These are phyloP conservation scores for Charanyca ferruginea DNA, from an alignment of 2,888 invertebrate species.

Conservation along the genomic window DNA sequence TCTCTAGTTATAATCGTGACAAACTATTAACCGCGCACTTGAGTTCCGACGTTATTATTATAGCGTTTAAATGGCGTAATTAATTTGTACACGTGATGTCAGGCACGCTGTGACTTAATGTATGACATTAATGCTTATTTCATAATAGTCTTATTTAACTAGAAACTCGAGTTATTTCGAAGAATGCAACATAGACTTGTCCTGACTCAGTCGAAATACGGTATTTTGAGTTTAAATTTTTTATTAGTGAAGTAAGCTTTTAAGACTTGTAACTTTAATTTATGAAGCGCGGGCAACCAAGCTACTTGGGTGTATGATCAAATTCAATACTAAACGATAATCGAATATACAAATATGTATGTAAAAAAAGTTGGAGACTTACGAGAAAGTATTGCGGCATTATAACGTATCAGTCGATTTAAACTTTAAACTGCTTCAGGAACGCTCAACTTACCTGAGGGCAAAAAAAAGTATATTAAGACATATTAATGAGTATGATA, in stretches of 20 bases:
- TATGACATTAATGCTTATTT: slow-evolving; percentile 49
- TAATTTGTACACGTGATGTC: slow-evolving; percentile 68
- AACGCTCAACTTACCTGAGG: slow-evolving; percentile 77
- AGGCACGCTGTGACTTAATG: slow-evolving; percentile 56
- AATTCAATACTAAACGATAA: slow-evolving; percentile 44
- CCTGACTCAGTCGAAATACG: slow-evolving; percentile 39
- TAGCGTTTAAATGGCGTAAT: slow-evolving; percentile 72
- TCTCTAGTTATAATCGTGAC: slow-evolving; percentile 79
- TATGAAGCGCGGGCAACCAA: slow-evolving; percentile 10
- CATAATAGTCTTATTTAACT: slow-evolving; percentile 56
- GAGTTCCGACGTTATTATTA: slow-evolving; percentile 74
- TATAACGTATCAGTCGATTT: slow-evolving; percentile 40
- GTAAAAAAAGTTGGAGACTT: slow-evolving; percentile 43
- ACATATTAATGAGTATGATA: slow-evolving; percentile 65
- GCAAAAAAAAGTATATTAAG: slow-evolving; percentile 67
- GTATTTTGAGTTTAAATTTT: slow-evolving; percentile 33
- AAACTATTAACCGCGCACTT: slow-evolving; percentile 81
- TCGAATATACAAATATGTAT: slow-evolving; percentile 29
- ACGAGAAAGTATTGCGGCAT: slow-evolving; percentile 49
- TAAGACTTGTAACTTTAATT: slow-evolving; percentile 17
- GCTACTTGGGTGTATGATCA: slow-evolving; percentile 14
- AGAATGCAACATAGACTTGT: slow-evolving; percentile 42
- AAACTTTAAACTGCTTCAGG: slow-evolving; percentile 36
- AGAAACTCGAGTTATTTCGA: slow-evolving; percentile 46
- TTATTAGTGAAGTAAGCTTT: slow-evolving; percentile 22